Percentiles rank a stretch among this genome's conserved stretches.
Conservation (phyloP, 2,797 vertebrate species). For the Siniperca undulata region DNA sequence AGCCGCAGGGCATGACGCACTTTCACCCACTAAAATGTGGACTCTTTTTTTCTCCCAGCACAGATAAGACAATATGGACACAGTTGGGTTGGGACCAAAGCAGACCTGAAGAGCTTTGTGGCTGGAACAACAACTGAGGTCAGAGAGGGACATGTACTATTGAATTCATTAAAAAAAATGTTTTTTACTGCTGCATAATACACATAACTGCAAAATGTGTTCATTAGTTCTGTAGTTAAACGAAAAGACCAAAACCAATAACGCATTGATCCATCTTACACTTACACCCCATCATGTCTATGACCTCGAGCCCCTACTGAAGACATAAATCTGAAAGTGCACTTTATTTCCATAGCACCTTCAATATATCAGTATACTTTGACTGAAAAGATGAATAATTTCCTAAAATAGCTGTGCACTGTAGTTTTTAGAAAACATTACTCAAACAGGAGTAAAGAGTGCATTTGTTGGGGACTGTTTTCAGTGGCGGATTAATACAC, state of each 20-base stretch:
- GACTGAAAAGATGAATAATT: not conserved
- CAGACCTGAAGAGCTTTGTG: constrained; percentile 19
- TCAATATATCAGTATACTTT: not conserved
- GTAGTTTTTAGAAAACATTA: not conserved
- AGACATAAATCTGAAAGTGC: not conserved
- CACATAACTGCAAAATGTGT: not conserved
- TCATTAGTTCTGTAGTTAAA: not conserved
- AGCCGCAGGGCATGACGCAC: constrained; percentile 39
- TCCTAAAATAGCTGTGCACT: not conserved
- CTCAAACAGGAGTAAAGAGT: not conserved
- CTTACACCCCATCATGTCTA: not conserved
- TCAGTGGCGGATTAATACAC: not conserved
- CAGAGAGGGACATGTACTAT: not conserved
- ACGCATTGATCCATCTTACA: not conserved
- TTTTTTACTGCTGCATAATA: not conserved
- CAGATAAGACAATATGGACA: constrained; percentile 38
- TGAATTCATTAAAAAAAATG: not conserved
- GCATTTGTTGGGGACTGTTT: not conserved
- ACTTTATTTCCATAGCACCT: not conserved
- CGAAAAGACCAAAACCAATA: not conserved
- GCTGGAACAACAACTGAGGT: constrained; percentile 13
- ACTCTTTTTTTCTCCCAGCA: constrained; percentile 8
- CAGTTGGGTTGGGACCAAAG: not conserved
- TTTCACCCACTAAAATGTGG: constrained; percentile 31
- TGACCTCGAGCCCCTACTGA: not conserved